phyloP scores from a whole-genome alignment of 2,888 invertebrate species.

The Microplitis manilae region DNA sequence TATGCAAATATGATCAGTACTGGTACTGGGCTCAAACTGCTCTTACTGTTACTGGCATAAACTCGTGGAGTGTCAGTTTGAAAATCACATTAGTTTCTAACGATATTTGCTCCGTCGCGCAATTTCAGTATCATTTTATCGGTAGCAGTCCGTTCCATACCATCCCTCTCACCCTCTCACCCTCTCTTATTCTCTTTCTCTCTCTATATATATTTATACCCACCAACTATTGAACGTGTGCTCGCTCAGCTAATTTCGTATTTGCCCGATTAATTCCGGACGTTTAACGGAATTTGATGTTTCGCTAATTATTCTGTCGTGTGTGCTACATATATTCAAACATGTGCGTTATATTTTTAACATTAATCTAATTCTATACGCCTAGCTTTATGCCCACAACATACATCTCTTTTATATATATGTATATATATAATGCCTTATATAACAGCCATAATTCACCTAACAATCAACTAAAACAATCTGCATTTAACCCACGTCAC shows the following conservation, averaged over 20 bases:
- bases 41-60: constrained; percentile 2
- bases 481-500: no score
- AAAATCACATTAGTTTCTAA: constrained; percentile 66
- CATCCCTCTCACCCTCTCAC: neutral
- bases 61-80: constrained; percentile 41
- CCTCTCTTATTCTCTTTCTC: neutral
- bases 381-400: no score
- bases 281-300: constrained; percentile 68
- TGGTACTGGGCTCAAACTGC: neutral
- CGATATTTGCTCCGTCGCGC: constrained; percentile 62
- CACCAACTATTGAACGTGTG: constrained; percentile 36
- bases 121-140: constrained; percentile 54
- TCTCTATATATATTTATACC: neutral
- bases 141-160: constrained; percentile 8
- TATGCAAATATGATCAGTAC: constrained; percentile 28
- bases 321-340: constrained; percentile 48
- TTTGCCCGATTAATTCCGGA: constrained; percentile 67
- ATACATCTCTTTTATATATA: no score
- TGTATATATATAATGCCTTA: no score
- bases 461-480: no score
- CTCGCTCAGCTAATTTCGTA: constrained; percentile 64
- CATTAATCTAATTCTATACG: neutral
- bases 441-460: no score
- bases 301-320: constrained; percentile 67
- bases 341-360: neutral